A percentile compares a stretch with the other conserved stretches of the same genome.
Conservation (phyloP, 2,113 vertebrate genomes). For the Perca schrenkii region DNA sequence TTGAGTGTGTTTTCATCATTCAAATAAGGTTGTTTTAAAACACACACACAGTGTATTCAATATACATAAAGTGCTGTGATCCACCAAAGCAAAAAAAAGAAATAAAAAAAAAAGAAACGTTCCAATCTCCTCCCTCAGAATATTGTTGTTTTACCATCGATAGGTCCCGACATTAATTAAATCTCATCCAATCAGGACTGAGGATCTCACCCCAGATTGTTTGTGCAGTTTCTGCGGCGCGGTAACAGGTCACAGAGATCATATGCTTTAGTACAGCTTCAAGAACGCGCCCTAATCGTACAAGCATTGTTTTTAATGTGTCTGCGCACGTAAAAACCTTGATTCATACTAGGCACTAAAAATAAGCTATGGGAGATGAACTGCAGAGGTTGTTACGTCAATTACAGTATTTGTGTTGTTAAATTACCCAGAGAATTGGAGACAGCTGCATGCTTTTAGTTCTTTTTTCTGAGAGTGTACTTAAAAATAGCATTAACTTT, state of each 20-base stretch:
- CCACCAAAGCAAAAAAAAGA: background rate
- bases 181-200: constrained; percentile 21
- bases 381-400: constrained; percentile 8
- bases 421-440: constrained; percentile 30
- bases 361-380: constrained; percentile 14
- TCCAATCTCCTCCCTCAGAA: background rate
- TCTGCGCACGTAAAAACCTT: background rate
- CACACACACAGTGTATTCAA: background rate
- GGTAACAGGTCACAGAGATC: constrained; percentile 17
- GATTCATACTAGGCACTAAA: constrained; percentile 7
- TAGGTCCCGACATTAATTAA: constrained; percentile 38
- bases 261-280: background rate
- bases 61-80: background rate
- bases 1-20: constrained; percentile 8
- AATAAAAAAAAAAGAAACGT: too few relatives aligned
- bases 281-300: constrained; percentile 7
- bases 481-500: constrained; percentile 56
- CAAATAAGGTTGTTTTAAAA: background rate
- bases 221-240: background rate
- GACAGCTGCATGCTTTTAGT: constrained; percentile 38
- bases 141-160: background rate
- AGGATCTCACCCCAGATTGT: background rate
- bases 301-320: background rate
- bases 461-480: background rate
- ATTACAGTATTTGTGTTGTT: constrained; percentile 26